Base-by-base conservation (phyloP, 2,797 vertebrate species). In the Steatocranus sp. region DNA sequence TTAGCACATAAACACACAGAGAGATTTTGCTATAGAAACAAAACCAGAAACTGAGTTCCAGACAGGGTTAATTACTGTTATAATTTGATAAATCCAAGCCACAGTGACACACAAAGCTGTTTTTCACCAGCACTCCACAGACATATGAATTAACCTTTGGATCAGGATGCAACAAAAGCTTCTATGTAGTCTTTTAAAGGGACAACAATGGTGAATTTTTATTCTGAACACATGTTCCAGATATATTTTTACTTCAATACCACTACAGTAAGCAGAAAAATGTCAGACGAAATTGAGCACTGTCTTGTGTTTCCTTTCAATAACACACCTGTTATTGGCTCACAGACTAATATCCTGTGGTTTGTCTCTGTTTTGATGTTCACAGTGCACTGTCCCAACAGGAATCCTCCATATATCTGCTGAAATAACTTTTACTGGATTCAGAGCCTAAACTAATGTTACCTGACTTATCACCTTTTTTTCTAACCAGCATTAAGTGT, bases 1-100 rank as follows among this genome's bases (percentile, higher is more conserved):
- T 73, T 46, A 20, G 23, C 54, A 41, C 23, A 61, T 2, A 79
- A 50, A 17, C 11, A 82, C 34, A 56, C 46, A 48, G 20, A 51
- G n/a, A 77, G 34, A n/a, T 49, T 80, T 76, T 76, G 9, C 49
- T 79, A 11, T 5, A 73, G 25, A 27, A 27, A 8, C 15, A 30
- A 73, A 73, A n/a, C 23, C 43, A 46, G 41, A 25, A 73, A 80
- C 41, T 32, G 27, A 82, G 63, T 56, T 73, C 23, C 41, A 48
- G 83, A 70, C 46, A 36, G 54, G 80, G 61, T 66, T 86, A 68
- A 78, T 83, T 66, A 63, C 80, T 75, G 50, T 79, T 75, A 68
- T 78, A 75, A 76, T 78, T 50, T 81, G 23, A 75, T 50, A 73
- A 80, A 63, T 49, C 36, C 50, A 48, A 81, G 54, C 20, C 56